Conservation (phyloP, 92 coral and sea anemone species). For the Zoanthus sansibaricus region DNA sequence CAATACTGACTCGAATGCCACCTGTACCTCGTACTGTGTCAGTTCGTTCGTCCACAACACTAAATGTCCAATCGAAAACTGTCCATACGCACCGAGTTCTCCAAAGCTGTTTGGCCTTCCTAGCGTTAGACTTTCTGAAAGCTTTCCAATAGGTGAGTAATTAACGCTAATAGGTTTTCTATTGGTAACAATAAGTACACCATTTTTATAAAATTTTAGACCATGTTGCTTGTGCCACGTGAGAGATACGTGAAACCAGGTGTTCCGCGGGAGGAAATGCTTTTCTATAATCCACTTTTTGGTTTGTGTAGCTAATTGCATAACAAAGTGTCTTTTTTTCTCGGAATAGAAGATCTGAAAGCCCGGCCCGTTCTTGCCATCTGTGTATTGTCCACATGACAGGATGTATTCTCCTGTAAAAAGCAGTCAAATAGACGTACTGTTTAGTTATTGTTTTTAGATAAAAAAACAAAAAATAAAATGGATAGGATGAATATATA, state of each 20-base stretch:
- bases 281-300: conserved; percentile 76
- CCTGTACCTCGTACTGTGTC: conserved; percentile 67
- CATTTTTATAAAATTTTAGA: conserved; percentile 86
- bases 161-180: conserved; percentile 36
- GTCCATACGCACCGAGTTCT: conserved; percentile 52
- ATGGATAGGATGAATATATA: too few relatives aligned
- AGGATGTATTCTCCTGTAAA: conserved; percentile 80
- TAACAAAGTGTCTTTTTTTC: conserved; percentile 55
- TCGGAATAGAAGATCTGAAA: conserved; percentile 69
- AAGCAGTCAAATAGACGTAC: background rate
- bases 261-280: conserved; percentile 63
- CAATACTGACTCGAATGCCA: conserved; percentile 72
- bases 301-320: conserved; percentile 79
- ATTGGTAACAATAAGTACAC: conserved; percentile 63
- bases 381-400: conserved; percentile 81
- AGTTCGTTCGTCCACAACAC: conserved; percentile 81
- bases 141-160: background rate
- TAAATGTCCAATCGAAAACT: conserved; percentile 86
- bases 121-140: conserved; percentile 56
- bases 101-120: conserved; percentile 75
- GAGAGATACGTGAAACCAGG: conserved; percentile 90
- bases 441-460: background rate
- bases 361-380: conserved; percentile 80
- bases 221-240: conserved; percentile 83
- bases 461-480: background rate